Evolutionary conservation across 2,888 invertebrate species (phyloP).

Genomic region (Tipula helvola): DNA sequence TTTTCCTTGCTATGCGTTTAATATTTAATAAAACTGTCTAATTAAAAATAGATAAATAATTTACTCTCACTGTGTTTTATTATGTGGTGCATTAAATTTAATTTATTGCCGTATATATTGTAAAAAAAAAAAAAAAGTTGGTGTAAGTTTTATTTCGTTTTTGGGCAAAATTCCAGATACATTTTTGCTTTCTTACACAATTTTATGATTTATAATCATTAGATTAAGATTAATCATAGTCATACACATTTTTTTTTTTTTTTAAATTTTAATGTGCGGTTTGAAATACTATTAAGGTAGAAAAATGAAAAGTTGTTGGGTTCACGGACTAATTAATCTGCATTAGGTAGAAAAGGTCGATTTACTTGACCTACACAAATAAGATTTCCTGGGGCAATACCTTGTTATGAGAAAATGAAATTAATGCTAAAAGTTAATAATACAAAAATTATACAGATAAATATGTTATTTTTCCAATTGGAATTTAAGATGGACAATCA

Average conservation of each 20-base stretch:
- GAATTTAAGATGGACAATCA: no score
- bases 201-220: not conserved
- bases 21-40: not conserved
- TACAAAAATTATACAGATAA: no score
- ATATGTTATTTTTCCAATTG: no score
- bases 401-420: no score
- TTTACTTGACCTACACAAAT: no score
- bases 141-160: not conserved
- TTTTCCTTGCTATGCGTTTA: not conserved
- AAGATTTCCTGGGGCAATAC: no score
- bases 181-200: not conserved
- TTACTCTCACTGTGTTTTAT: not conserved
- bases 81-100: not conserved
- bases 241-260: not conserved
- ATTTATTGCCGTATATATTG: not conserved
- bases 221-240: not conserved
- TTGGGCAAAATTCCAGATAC: not conserved
- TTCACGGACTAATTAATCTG: not conserved
- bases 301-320: not conserved
- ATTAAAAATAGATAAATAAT: slow-evolving; percentile 4
- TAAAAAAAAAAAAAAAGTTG: not conserved
- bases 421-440: no score
- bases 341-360: not conserved
- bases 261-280: not conserved
- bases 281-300: not conserved